phyloP scores from a whole-genome alignment of 2,888 invertebrate species.

The Volucella zonaria region DNA sequence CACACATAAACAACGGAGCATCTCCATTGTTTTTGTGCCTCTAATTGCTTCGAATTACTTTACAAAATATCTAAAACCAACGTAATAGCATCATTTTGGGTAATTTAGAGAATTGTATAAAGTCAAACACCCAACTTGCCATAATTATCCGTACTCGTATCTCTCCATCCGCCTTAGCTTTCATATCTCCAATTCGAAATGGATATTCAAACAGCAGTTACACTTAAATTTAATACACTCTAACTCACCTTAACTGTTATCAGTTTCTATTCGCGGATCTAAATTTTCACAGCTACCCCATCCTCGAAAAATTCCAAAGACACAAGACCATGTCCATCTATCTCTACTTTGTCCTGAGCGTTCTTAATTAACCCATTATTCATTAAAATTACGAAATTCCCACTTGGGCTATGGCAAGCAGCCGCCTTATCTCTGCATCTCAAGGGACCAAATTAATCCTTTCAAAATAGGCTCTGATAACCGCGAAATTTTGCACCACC shows the following conservation, averaged over 20 bases:
- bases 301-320: background rate
- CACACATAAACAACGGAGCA: no score
- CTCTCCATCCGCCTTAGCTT: background rate
- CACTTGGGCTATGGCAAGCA: conserved; percentile 29
- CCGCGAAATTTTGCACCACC: conserved; percentile 74
- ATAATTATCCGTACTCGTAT: background rate
- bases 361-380: conserved; percentile 82
- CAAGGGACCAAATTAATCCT: conserved; percentile 73
- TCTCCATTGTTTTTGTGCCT: background rate
- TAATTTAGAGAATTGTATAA: conserved; percentile 20
- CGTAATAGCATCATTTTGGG: conserved; percentile 16
- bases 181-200: conserved; percentile 62
- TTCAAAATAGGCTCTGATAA: conserved; percentile 73
- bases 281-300: conserved; percentile 45
- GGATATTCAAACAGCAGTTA: conserved; percentile 68
- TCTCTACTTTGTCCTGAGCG: conserved; percentile 33
- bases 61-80: conserved; percentile 3
- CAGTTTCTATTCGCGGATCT: conserved; percentile 58
- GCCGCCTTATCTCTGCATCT: conserved; percentile 66
- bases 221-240: conserved; percentile 70
- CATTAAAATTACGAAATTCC: conserved; percentile 78
- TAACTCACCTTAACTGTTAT: conserved; percentile 73
- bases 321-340: conserved; percentile 58
- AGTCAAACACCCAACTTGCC: background rate
- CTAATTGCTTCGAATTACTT: background rate